These are phyloP conservation scores for Drosophila malerkotliana DNA, from an alignment of 1,140 invertebrate species.

Conservation along the genomic window DNA sequence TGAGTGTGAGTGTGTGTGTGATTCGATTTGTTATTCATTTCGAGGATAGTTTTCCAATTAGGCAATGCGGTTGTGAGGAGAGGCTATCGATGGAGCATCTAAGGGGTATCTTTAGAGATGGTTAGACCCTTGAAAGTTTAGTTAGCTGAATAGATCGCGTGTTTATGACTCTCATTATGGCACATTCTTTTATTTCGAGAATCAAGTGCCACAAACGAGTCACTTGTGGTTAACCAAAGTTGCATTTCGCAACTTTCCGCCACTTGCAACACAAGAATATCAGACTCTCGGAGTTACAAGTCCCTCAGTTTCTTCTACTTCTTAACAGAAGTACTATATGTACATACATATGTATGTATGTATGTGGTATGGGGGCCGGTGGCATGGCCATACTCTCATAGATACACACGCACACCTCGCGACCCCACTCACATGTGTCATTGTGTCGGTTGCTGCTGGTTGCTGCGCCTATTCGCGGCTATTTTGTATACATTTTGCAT, in stretches of 20 bases:
- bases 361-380: not conserved
- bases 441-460: conserved; percentile 39
- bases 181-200: conserved; percentile 1
- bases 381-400: conserved; percentile 6
- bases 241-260: conserved; percentile 58
- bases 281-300: conserved; percentile 1
- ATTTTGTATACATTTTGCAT: conserved; percentile 82
- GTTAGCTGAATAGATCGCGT: too few relatives aligned
- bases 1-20: conserved; percentile 25
- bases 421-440: conserved; percentile 46
- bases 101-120: not conserved
- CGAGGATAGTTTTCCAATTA: not conserved
- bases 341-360: not conserved
- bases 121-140: not conserved
- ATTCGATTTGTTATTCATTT: conserved; percentile 53
- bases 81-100: conserved; percentile 5
- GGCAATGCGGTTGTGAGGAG: conserved; percentile 4
- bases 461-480: conserved; percentile 65
- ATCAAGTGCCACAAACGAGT: conserved; percentile 3
- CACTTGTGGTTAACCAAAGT: conserved; percentile 36
- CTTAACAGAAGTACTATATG: conserved; percentile 30
- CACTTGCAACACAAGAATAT: conserved; percentile 34
- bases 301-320: conserved; percentile 21
- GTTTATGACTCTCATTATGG: not conserved
- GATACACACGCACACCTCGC: conserved; percentile 30